phyloP scores from a whole-genome alignment of 2,797 vertebrate genomes.

The Danio choprae region DNA sequence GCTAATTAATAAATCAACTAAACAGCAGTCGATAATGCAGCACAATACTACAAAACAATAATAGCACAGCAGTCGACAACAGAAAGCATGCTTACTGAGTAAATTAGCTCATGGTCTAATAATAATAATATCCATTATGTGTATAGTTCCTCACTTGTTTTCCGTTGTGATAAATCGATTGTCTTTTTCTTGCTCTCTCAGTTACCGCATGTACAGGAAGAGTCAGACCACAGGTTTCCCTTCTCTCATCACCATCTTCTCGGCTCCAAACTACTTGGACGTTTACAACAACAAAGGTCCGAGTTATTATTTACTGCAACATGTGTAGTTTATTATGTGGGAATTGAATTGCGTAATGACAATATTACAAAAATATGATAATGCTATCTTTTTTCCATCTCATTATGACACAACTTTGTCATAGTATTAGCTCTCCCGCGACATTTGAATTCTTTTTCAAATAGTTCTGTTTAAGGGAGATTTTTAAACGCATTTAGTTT shows the following conservation, averaged over 20 bases:
- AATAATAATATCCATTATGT: neutral
- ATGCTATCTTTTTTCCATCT: too few species aligned
- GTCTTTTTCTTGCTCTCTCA: constrained; percentile 64
- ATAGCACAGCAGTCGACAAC: neutral
- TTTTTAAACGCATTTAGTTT: too few species aligned
- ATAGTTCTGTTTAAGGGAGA: too few species aligned
- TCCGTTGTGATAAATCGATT: neutral
- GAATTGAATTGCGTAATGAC: neutral
- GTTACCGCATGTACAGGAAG: constrained; percentile 99
- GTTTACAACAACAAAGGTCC: constrained; percentile 99
- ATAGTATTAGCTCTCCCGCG: too few species aligned
- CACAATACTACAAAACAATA: too few species aligned
- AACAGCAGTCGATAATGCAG: too few species aligned
- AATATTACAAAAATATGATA: too few species aligned
- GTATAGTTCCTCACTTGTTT: neutral
- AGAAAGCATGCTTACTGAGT: neutral
- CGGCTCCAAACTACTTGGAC: constrained; percentile 98
- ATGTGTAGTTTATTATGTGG: neutral
- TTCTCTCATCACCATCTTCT: constrained; percentile 98
- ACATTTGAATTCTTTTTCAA: too few species aligned
- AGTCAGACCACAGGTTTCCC: constrained; percentile 99
- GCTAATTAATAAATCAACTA: neutral
- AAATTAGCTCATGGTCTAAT: neutral
- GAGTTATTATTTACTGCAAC: constrained; percentile 38
- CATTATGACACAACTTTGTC: too few species aligned